Evolutionary conservation across 2,113 vertebrate genomes (phyloP).

Genomic region (Dicentrarchus labrax): DNA sequence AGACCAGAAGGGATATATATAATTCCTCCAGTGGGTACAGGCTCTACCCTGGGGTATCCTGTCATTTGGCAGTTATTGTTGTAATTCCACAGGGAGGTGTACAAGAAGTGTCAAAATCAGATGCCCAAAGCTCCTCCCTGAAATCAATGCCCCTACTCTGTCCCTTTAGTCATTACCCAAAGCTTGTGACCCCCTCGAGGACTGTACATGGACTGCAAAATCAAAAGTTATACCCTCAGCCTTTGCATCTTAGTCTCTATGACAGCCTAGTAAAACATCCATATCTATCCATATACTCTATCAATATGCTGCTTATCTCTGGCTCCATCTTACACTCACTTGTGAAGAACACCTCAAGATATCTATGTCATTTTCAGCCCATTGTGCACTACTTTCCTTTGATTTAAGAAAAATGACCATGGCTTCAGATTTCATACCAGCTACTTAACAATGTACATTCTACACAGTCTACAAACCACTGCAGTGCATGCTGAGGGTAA

Average conservation of each 20-base stretch:
- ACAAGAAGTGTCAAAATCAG: conserved; percentile 8
- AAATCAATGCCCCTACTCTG: background rate
- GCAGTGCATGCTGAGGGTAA: background rate
- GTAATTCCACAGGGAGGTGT: conserved; percentile 3
- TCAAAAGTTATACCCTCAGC: background rate
- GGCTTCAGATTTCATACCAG: conserved; percentile 4
- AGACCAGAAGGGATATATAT: conserved; percentile 7
- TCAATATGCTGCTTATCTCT: conserved; percentile 8
- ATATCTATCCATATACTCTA: background rate
- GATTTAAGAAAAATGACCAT: background rate
- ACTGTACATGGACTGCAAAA: background rate
- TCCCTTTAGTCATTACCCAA: conserved; percentile 7
- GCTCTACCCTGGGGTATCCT: background rate
- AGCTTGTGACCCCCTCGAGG: background rate
- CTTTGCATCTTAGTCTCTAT: background rate
- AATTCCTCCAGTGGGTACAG: background rate
- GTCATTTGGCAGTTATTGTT: background rate
- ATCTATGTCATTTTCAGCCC: background rate
- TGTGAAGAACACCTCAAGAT: background rate
- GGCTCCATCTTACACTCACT: background rate
- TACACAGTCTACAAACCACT: background rate
- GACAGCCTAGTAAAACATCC: background rate
- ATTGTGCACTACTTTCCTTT: conserved; percentile 9
- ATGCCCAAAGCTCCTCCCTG: conserved; percentile 5
- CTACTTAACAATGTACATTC: background rate